Conservation (phyloP, 2,888 invertebrate species). For the Meghimatium bilineatum region DNA sequence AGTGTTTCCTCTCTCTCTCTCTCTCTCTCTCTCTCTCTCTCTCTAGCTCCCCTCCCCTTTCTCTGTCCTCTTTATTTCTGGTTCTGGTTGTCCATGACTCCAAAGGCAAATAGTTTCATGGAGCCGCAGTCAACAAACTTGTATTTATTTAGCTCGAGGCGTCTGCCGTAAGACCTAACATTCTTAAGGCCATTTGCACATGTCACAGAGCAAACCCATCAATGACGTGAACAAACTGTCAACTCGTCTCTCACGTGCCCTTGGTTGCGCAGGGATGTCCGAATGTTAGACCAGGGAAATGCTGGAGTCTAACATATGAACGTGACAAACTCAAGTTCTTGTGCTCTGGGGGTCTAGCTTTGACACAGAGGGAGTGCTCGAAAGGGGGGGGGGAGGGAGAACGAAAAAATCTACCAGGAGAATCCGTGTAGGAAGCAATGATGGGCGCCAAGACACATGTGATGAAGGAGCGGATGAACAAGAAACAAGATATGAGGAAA, state of each 20-base stretch:
- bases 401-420: not conserved
- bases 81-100: not conserved
- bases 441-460: not conserved
- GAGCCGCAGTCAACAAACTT: constrained; percentile 8
- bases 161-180: constrained; percentile 26
- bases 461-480: not conserved
- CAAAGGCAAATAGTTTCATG: not conserved
- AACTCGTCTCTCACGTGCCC: constrained; percentile 37
- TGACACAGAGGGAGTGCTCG: not conserved
- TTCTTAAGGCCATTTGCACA: constrained; percentile 35
- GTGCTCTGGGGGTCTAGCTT: too few relatives aligned
- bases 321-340: constrained; percentile 14
- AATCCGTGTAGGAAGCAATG: not conserved
- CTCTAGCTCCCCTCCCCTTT: not conserved
- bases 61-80: not conserved
- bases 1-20: not conserved
- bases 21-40: not conserved
- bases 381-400: not conserved
- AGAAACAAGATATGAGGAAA: not conserved
- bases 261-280: constrained; percentile 9
- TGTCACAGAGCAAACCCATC: constrained; percentile 17
- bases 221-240: constrained; percentile 41
- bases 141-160: constrained; percentile 1
- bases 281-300: not conserved
- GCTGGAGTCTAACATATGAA: constrained; percentile 26